Base-by-base conservation (phyloP, 2,113 vertebrate genomes). In the Burhinus oedicnemus region DNA sequence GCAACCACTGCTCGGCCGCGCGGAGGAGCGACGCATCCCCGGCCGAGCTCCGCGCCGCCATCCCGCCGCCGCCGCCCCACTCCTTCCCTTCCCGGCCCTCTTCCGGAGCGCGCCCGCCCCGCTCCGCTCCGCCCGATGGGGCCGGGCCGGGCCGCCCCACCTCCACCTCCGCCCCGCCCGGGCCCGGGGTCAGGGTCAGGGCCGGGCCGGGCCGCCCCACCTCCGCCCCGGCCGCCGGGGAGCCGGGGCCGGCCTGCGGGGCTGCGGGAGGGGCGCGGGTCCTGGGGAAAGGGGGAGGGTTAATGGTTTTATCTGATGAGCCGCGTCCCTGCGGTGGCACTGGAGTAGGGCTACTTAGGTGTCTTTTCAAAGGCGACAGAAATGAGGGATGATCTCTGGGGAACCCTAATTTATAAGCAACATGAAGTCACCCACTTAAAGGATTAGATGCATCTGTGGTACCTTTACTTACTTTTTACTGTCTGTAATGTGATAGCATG, bases 1-100 rank as follows among this genome's bases (percentile, higher is more conserved):
- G 97, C 58, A 99, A 92, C 99, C 99, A 99, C 93, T 94, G 97
- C 4, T 88, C 90, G 12, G 98, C 96, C n/a, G 98, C 98, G 20
- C 86, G 84, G 57, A 98, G 97, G 84, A 99, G 93, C 32, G 58
- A 77, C 0, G n/a, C 60, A 5, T 74, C 90, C 38, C 20, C 34
- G 1, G 7, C 17, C 1, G 49, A 38, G 22, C 54, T 11, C 26
- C 30, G 29, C 47, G 26, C 91, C 15, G 91, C 83, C 91, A 91
- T 93, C 4, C 49, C 11, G 16, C 26, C 10, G 16, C 26, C 10
- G 3, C 74, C 45, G 30, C 72, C 26, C 32, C 21, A 5, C 61
- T 75, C 54, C 66, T 79, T 87, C 83, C 68, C 72, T 54, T 83
- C 68, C 60, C 60, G 74, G 83, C 77, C 47, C 86, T 57, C 83